Evolutionary conservation across 2,113 vertebrate genomes (phyloP).

Genomic region (Phalacrocorax carbo): DNA sequence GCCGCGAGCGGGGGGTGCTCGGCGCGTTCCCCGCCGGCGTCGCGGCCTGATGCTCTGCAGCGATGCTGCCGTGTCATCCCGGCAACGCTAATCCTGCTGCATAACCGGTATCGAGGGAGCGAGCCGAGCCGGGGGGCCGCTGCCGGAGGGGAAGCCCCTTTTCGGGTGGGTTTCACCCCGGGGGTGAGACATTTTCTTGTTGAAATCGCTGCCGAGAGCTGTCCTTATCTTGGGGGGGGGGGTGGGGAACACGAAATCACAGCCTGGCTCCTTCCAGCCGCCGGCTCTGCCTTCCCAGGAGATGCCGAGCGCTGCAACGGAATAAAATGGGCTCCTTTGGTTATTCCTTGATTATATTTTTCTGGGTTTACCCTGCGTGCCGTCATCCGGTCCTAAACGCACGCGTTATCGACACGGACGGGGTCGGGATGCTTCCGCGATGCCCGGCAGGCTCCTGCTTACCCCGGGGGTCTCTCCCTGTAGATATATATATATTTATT

Average conservation of each 20-base stretch:
- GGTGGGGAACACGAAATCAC: too few relatives aligned
- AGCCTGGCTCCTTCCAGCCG: neutral
- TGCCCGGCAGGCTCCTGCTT: too few relatives aligned
- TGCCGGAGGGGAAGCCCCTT: neutral
- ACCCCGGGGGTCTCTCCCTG: neutral
- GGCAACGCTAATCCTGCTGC: neutral
- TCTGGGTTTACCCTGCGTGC: neutral
- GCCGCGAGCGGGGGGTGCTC: neutral
- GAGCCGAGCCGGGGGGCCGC: neutral
- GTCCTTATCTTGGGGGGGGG: neutral
- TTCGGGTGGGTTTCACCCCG: neutral
- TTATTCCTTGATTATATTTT: neutral
- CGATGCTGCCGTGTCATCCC: neutral
- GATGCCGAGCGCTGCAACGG: neutral
- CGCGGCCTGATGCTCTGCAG: neutral
- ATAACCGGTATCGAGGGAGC: neutral
- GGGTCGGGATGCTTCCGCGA: neutral
- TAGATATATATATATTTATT: accelerated
- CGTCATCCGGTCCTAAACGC: accelerated
- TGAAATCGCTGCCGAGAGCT: neutral
- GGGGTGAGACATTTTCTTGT: accelerated
- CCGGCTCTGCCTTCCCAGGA: neutral
- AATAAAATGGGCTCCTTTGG: neutral
- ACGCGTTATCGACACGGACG: accelerated
- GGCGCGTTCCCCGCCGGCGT: neutral